These are phyloP conservation scores for Agonopterix alstromeriana DNA, from an alignment of 2,888 invertebrate species.

Conservation along the genomic window DNA sequence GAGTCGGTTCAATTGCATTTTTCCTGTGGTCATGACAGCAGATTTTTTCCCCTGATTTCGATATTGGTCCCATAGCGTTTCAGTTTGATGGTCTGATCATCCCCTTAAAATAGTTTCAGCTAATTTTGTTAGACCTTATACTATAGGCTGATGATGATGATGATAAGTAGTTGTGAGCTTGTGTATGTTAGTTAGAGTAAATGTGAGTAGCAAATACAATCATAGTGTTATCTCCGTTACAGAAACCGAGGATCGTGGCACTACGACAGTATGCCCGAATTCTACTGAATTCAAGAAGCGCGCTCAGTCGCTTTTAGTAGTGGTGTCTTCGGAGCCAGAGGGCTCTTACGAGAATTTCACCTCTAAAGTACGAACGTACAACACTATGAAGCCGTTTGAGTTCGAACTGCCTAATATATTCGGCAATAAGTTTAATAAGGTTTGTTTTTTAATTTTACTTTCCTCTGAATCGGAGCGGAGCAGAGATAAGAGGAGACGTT, in stretches of 20 bases:
- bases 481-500: too few relatives aligned
- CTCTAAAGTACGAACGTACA: slow-evolving; percentile 86
- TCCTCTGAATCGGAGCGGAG: too few relatives aligned
- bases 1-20: too few relatives aligned
- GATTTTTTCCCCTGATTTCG: too few relatives aligned
- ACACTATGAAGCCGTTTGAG: slow-evolving; percentile 86
- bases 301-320: slow-evolving; percentile 90
- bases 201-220: neutral
- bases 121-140: too few relatives aligned
- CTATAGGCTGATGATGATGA: too few relatives aligned
- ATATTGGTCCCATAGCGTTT: too few relatives aligned
- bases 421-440: slow-evolving; percentile 69
- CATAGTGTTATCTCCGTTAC: slow-evolving; percentile 1
- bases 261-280: slow-evolving; percentile 74
- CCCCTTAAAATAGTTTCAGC: too few relatives aligned
- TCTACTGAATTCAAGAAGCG: slow-evolving; percentile 80
- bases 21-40: too few relatives aligned
- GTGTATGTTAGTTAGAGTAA: too few relatives aligned
- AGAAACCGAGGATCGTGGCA: slow-evolving; percentile 62
- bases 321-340: slow-evolving; percentile 91
- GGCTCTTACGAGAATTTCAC: slow-evolving; percentile 86
- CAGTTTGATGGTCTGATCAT: too few relatives aligned
- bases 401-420: slow-evolving; percentile 81
- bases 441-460: slow-evolving; percentile 21
- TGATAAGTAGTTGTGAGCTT: too few relatives aligned